Evolutionary conservation across 2,797 vertebrate genomes (phyloP).

Genomic region (Erethizon dorsatum): DNA sequence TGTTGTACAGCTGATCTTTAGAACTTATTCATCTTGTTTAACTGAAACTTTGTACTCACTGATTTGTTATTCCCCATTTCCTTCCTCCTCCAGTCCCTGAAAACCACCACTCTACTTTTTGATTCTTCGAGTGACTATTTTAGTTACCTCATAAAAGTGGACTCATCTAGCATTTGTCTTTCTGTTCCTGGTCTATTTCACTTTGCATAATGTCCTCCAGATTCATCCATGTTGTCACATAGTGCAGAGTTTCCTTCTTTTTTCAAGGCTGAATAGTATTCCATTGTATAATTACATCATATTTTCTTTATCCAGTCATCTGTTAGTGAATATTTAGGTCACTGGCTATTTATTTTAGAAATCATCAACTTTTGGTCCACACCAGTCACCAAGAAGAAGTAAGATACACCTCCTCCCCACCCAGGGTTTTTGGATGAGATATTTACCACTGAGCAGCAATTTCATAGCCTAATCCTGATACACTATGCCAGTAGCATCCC

Average conservation of each 20-base stretch:
- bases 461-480: neutral
- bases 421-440: slow-evolving; percentile 1
- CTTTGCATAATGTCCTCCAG: neutral
- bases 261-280: neutral
- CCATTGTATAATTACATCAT: neutral
- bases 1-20: neutral
- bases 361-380: neutral
- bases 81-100: neutral
- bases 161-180: neutral
- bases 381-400: slow-evolving; percentile 23
- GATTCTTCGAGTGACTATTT: neutral
- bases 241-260: neutral
- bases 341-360: neutral
- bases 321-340: neutral
- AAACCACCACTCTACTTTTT: neutral
- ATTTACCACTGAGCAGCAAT: neutral
- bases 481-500: neutral
- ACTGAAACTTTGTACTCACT: neutral
- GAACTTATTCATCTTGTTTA: neutral
- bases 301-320: neutral
- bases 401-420: neutral
- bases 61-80: neutral
- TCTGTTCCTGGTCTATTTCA: neutral
- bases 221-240: neutral
- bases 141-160: neutral